Conservation (phyloP, 2,888 invertebrate species). For the Linyphia triangularis region DNA sequence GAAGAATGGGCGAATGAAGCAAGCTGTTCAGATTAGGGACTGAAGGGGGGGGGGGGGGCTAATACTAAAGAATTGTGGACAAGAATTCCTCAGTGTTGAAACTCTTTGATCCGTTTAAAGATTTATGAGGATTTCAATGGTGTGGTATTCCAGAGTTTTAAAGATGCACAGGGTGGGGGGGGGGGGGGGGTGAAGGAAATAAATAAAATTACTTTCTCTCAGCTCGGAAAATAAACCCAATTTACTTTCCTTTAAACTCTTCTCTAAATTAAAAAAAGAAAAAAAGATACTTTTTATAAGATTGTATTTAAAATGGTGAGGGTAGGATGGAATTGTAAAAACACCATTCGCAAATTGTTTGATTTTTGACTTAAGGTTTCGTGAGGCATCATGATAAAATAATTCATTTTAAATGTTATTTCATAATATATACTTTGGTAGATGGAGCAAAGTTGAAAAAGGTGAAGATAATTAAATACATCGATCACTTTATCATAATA, state of each 20-base stretch:
- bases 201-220: constrained; percentile 39
- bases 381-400: no score
- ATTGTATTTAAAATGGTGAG: no score
- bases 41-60: neutral
- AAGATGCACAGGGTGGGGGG: neutral
- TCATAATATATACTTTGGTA: no score
- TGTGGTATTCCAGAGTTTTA: constrained; percentile 11
- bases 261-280: constrained; percentile 11
- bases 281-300: no score
- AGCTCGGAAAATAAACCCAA: neutral
- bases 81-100: constrained; percentile 48
- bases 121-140: constrained; percentile 53
- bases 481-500: no score
- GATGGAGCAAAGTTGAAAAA: no score
- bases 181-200: constrained; percentile 13
- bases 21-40: constrained; percentile 63
- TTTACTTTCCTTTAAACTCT: constrained; percentile 11
- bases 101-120: constrained; percentile 71
- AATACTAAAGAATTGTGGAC: constrained; percentile 29
- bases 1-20: constrained; percentile 59
- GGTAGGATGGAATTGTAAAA: no score
- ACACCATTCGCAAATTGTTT: no score
- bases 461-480: no score
- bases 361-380: no score
- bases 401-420: no score